Percentiles rank a stretch among this genome's conserved stretches.
Conservation (phyloP, 2,888 invertebrate genomes). For the Mongoloraphidia duomilia region DNA sequence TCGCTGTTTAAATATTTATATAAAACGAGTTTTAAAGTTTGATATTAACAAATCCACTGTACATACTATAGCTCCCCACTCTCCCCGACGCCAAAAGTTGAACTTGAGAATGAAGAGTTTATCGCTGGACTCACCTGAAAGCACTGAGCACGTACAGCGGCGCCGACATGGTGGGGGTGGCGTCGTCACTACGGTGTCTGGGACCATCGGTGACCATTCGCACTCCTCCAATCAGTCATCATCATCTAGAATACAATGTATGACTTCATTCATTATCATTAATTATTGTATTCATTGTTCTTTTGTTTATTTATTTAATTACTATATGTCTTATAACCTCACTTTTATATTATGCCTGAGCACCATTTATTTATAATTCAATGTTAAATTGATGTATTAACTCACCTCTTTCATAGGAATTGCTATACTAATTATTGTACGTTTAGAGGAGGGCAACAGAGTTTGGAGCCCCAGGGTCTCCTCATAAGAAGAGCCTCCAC, state of each 20-base stretch:
- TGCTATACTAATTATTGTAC: too few relatives aligned
- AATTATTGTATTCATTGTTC: conserved; percentile 11
- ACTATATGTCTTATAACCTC: too few relatives aligned
- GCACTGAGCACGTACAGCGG: conserved; percentile 67
- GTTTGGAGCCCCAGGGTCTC: too few relatives aligned
- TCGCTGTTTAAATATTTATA: background rate
- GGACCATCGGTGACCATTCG: conserved; percentile 21
- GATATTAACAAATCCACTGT: background rate
- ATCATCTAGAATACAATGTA: conserved; percentile 46
- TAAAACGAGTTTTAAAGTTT: background rate
- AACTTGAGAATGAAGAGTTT: conserved; percentile 97
- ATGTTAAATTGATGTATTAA: too few relatives aligned
- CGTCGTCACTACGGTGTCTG: background rate
- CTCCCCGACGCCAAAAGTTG: conserved; percentile 88
- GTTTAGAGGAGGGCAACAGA: too few relatives aligned
- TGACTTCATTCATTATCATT: conserved; percentile 20
- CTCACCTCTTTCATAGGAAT: too few relatives aligned
- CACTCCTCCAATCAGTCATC: conserved; percentile 38
- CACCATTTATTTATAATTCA: too few relatives aligned
- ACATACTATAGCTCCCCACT: conserved; percentile 68
- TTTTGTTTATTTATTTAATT: conserved; percentile 10
- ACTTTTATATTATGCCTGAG: too few relatives aligned
- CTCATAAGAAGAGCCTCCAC: too few relatives aligned
- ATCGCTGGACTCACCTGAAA: conserved; percentile 91
- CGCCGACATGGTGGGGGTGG: conserved; percentile 39